phyloP scores from a whole-genome alignment of 2,888 invertebrate genomes.

The Drosophila anomalata region DNA sequence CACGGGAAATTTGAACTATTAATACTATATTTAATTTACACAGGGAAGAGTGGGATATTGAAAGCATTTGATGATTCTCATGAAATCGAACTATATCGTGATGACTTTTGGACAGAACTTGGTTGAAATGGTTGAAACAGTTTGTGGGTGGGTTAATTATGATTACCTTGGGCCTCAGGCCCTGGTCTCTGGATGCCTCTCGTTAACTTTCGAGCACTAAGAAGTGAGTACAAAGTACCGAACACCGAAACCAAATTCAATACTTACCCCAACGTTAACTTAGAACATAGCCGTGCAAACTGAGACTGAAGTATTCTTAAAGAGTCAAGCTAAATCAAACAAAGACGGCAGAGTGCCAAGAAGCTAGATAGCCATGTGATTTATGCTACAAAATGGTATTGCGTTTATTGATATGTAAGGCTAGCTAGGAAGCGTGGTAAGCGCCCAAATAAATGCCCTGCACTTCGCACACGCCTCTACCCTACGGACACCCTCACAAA shows the following conservation, averaged over 20 bases:
- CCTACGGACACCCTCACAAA: conserved; percentile 79
- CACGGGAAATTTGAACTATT: conserved; percentile 1
- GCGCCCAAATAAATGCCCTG: conserved; percentile 2
- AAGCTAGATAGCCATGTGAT: conserved; percentile 21
- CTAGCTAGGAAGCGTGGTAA: conserved; percentile 3
- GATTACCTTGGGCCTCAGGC: conserved; percentile 45
- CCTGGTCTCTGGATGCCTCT: conserved; percentile 27
- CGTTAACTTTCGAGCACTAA: background rate
- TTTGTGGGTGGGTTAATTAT: conserved; percentile 17
- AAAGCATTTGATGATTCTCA: conserved; percentile 83
- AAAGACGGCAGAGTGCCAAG: conserved; percentile 16
- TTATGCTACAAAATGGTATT: conserved; percentile 29
- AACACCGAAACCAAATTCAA: conserved; percentile 43
- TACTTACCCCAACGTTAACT: conserved; percentile 66
- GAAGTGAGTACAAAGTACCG: background rate
- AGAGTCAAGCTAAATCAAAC: conserved; percentile 21
- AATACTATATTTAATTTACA: conserved; percentile 1
- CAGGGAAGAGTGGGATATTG: conserved; percentile 26
- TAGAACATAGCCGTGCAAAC: conserved; percentile 16
- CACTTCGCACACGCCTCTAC: conserved; percentile 16
- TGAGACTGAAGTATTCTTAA: background rate
- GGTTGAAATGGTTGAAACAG: conserved; percentile 26
- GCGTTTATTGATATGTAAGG: conserved; percentile 33
- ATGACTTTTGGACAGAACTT: conserved; percentile 18
- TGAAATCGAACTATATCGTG: conserved; percentile 52